Conservation (phyloP, 2,113 vertebrate genomes). For the Tenrec ecaudatus region DNA sequence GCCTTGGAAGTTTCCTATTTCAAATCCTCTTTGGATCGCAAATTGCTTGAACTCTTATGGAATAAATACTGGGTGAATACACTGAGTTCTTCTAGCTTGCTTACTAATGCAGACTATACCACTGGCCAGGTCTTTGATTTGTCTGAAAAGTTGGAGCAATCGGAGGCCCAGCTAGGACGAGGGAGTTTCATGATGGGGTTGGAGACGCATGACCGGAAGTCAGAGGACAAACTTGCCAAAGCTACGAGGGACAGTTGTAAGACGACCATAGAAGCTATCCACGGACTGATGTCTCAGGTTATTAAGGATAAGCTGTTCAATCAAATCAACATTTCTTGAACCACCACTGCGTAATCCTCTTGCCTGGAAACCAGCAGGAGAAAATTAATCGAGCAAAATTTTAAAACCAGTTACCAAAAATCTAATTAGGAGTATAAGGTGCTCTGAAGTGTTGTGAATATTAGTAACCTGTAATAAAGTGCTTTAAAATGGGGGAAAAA, state of each 20-base stretch:
- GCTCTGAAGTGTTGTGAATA: conserved; percentile 78
- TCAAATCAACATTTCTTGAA: conserved; percentile 97
- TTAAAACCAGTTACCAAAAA: conserved; percentile 81
- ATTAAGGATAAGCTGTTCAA: conserved; percentile 99
- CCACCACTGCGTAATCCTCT: conserved; percentile 74
- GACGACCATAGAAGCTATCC: conserved; percentile 99
- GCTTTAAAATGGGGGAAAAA: conserved; percentile 83
- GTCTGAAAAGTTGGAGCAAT: conserved; percentile 99
- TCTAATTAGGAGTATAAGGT: conserved; percentile 84
- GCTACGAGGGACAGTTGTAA: conserved; percentile 99
- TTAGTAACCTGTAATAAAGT: conserved; percentile 86
- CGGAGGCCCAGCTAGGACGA: conserved; percentile 97
- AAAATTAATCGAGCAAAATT: conserved; percentile 83
- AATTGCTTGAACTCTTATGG: conserved; percentile 98
- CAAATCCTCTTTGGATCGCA: conserved; percentile 98
- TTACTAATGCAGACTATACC: conserved; percentile 99
- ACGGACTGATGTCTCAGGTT: conserved; percentile 99
- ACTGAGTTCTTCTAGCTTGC: conserved; percentile 97
- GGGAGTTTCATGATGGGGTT: conserved; percentile 99
- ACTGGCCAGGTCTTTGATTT: conserved; percentile 99
- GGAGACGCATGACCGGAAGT: conserved; percentile 98
- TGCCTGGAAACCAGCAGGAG: conserved; percentile 81
- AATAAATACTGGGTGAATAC: conserved; percentile 99
- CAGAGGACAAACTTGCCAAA: conserved; percentile 99
- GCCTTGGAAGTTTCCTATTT: conserved; percentile 99